Evolutionary conservation across 1,140 invertebrate species (phyloP).

Genomic region (Kradibia gibbosae): DNA sequence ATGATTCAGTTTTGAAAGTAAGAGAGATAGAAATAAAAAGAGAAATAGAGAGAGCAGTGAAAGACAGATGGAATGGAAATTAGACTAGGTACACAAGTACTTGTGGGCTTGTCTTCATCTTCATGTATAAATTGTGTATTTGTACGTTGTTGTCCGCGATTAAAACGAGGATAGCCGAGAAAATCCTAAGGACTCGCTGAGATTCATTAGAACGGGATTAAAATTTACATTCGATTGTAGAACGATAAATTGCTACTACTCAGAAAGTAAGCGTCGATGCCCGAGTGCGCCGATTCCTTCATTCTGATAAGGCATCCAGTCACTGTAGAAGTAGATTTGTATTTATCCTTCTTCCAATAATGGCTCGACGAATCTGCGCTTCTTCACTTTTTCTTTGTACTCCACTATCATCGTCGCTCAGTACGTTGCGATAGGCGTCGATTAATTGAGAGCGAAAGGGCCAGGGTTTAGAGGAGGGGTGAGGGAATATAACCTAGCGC

Average conservation of each 20-base stretch:
- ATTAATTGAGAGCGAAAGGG: background rate
- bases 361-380: conserved; percentile 5
- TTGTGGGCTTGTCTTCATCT: background rate
- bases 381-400: background rate
- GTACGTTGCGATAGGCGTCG: background rate
- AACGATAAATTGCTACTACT: background rate
- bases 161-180: background rate
- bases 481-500: no score
- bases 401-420: background rate
- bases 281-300: background rate
- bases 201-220: background rate
- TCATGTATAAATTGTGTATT: background rate
- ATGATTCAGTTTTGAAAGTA: no score
- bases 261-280: background rate
- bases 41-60: no score
- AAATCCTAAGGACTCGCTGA: background rate
- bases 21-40: no score
- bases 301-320: background rate
- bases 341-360: background rate
- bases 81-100: no score
- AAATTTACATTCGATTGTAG: background rate
- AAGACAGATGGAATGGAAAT: no score
- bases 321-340: background rate
- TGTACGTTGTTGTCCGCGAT: background rate
- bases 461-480: background rate